A percentile compares a stretch with the other conserved stretches of the same genome.
These are phyloP conservation scores for Anarsia innoxiella DNA, from an alignment of 2,888 invertebrate species.

Conservation along the genomic window DNA sequence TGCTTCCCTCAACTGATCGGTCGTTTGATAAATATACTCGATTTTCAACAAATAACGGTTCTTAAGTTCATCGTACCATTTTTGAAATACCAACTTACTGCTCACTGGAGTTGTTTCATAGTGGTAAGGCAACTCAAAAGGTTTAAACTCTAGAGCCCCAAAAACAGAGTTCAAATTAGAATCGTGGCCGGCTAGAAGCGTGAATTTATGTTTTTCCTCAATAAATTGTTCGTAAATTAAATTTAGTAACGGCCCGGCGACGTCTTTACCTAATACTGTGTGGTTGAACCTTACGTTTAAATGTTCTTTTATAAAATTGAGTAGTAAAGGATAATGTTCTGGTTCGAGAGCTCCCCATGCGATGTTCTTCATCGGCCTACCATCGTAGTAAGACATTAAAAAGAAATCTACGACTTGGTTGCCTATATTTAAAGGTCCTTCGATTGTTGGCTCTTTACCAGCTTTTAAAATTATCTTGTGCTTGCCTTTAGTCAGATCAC, in stretches of 20 bases:
- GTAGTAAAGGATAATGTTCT: conserved; percentile 37
- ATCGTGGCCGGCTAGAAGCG: conserved; percentile 51
- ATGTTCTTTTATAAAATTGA: conserved; percentile 34
- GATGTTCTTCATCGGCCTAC: conserved; percentile 34
- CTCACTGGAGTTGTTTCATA: conserved; percentile 51
- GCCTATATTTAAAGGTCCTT: conserved; percentile 38
- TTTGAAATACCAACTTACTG: conserved; percentile 55
- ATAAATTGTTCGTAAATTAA: conserved; percentile 36
- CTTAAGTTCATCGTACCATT: conserved; percentile 34
- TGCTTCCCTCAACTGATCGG: conserved; percentile 36
- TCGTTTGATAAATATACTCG: conserved; percentile 43
- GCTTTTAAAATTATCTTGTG: conserved; percentile 29
- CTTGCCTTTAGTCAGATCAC: conserved; percentile 33
- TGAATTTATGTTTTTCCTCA: conserved; percentile 29
- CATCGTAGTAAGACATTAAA: conserved; percentile 56
- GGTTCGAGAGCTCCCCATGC: conserved; percentile 48
- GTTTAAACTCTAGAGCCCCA: conserved; percentile 35
- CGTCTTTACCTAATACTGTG: conserved; percentile 31
- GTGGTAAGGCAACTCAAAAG: conserved; percentile 35
- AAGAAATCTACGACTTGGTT: conserved; percentile 45
- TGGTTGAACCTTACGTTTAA: conserved; percentile 46
- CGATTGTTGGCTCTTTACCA: conserved; percentile 39
- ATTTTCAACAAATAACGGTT: conserved; percentile 39
- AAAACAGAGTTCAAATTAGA: conserved; percentile 43
- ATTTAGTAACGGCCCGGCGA: conserved; percentile 35